A percentile compares a stretch with the other conserved stretches of the same genome.
Conservation (phyloP, 1,140 invertebrate species). For the Agraylea sexmaculata region DNA sequence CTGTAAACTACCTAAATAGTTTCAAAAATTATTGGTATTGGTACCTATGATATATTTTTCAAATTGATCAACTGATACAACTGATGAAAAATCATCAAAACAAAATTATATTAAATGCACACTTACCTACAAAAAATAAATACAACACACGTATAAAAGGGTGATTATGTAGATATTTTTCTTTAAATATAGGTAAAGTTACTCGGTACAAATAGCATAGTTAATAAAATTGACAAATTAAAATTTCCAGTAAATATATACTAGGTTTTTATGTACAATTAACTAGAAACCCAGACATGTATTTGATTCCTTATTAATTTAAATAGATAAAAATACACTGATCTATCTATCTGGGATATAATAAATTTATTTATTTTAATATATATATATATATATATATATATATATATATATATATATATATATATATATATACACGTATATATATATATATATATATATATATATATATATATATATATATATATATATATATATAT, state of each 20-base stretch:
- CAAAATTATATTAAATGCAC: too few species aligned
- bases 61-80: too few species aligned
- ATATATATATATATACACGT: neutral
- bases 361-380: conserved; percentile 7
- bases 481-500: neutral
- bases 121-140: too few species aligned
- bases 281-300: neutral
- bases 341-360: neutral
- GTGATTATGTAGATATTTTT: neutral
- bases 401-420: conserved; percentile 2
- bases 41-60: too few species aligned
- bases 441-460: neutral
- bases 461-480: neutral
- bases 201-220: conserved; percentile 6
- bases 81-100: too few species aligned
- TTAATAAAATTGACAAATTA: neutral
- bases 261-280: conserved; percentile 2
- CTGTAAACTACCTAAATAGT: too few species aligned
- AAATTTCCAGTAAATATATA: conserved; percentile 5
- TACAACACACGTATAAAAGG: too few species aligned
- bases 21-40: too few species aligned
- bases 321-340: conserved; percentile 4
- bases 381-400: neutral
- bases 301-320: conserved; percentile 8
- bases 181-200: conserved; percentile 3